Conservation (phyloP, 2,888 invertebrate genomes). For the Drosophila cognata region DNA sequence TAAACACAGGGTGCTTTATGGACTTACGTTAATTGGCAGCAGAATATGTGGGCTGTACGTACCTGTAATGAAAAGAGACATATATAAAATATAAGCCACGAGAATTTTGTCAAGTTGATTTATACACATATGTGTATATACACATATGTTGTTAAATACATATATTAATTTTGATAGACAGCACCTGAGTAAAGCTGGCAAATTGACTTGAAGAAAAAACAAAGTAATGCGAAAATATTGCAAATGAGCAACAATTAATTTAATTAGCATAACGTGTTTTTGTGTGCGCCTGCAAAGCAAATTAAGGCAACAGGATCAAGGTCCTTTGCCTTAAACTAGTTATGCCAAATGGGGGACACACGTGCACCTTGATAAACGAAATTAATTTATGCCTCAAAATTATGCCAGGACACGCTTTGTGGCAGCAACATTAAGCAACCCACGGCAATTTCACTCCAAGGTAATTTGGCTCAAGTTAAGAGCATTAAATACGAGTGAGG, state of each 20-base stretch:
- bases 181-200: constrained; percentile 11
- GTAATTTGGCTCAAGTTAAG: constrained; percentile 28
- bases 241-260: constrained; percentile 65
- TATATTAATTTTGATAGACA: constrained; percentile 23
- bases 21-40: constrained; percentile 53
- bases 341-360: constrained; percentile 28
- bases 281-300: constrained; percentile 10
- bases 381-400: constrained; percentile 55
- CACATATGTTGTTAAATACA: constrained; percentile 12
- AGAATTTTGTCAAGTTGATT: background rate
- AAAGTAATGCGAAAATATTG: constrained; percentile 39
- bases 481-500: constrained; percentile 3
- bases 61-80: constrained; percentile 49
- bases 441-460: constrained; percentile 1
- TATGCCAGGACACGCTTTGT: constrained; percentile 59
- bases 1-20: constrained; percentile 19
- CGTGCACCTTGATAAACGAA: constrained; percentile 37
- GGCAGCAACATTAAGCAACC: constrained; percentile 5
- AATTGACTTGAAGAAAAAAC: constrained; percentile 7
- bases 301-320: constrained; percentile 11
- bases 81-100: constrained; percentile 7
- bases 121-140: constrained; percentile 15
- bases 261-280: constrained; percentile 60
- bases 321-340: constrained; percentile 19
- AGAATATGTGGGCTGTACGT: constrained; percentile 38